Base-by-base conservation (phyloP, 2,888 invertebrate species). In the Neoitamus cyanurus region DNA sequence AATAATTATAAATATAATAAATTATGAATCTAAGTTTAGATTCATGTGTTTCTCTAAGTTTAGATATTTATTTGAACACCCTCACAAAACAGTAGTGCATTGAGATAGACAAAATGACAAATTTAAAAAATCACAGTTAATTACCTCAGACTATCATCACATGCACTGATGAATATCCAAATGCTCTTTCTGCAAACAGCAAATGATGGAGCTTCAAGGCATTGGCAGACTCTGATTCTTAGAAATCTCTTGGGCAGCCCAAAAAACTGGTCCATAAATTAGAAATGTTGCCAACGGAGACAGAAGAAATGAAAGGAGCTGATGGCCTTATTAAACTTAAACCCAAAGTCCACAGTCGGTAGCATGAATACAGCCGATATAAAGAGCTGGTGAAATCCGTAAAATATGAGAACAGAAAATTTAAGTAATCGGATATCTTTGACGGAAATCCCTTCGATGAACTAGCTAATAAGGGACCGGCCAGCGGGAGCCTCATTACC, bases 381-480 rank as follows among this genome's bases (percentile, higher is more conserved):
- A 80, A 80, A 58, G 58, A 58, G 78, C 58, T 31, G 48, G 58
- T 80, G 15, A 48, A 80, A 75, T 75, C 75, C 28, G 75, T 42
- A 75, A 75, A 75, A 75, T 75, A 75, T 75, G 75, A 82, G 58
- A 82, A n/a, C 58, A 68, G 36, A 83, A 82, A 68, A 83, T 83
- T 70, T 37, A 69, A 83, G 82, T 83, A 83, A 83, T 83, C 82
- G 82, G 82, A 83, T 83, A 83, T 83, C 82, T 83, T 70, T 70
- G 70, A 69, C 42, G 42, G 42, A 83, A 83, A 83, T 83, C 82
- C 82, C 69, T 83, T 83, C 69, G 37, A 80, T 80, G 58, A 31
- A 46, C 75, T 75, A 37, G 36, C 75, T 75, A 75, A 75, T 75
- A 75, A 37, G 75, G 75, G 75, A 34, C 34, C 20, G n/a, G 20